Percentiles rank a stretch among this genome's conserved stretches.
Conservation (phyloP, 2,888 invertebrate species). For the Pyrochroa serraticornis region DNA sequence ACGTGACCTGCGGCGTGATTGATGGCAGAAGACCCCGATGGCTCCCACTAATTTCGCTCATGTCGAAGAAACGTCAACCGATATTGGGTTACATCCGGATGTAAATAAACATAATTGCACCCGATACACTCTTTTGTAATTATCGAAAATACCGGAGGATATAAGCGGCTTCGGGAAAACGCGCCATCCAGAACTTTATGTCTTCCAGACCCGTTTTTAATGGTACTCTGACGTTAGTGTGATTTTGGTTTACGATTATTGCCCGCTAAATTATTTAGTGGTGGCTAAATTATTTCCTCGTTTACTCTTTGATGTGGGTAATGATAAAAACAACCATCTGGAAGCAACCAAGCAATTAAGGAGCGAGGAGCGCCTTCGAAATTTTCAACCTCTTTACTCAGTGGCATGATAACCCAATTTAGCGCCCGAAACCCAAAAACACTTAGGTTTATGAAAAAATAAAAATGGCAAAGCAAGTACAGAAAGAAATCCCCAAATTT, state of each 20-base stretch:
- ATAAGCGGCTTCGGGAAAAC: neutral
- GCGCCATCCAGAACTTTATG: conserved; percentile 38
- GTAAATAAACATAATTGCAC: neutral
- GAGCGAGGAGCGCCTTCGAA: conserved; percentile 5
- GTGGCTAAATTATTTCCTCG: conserved; percentile 45
- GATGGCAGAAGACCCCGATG: neutral
- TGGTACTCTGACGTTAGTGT: conserved; percentile 45
- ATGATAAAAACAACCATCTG: conserved; percentile 41
- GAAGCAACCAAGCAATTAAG: conserved; percentile 39
- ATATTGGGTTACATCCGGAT: neutral
- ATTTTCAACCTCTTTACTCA: no score
- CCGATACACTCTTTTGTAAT: neutral
- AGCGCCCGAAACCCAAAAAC: no score
- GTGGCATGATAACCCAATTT: no score
- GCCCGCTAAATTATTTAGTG: conserved; percentile 42
- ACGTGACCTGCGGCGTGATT: conserved; percentile 10
- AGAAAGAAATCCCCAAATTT: no score
- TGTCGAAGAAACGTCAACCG: neutral
- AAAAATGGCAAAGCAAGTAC: no score
- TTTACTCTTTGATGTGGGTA: conserved; percentile 44
- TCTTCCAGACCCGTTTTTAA: conserved; percentile 54
- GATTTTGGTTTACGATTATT: conserved; percentile 46
- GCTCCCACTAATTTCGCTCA: no score
- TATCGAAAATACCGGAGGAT: neutral
- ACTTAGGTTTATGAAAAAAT: no score